Evolutionary conservation across 2,888 invertebrate species (phyloP), one percentile per base, ranked within the genome.

Genomic region (Adela reaumurella): DNA sequence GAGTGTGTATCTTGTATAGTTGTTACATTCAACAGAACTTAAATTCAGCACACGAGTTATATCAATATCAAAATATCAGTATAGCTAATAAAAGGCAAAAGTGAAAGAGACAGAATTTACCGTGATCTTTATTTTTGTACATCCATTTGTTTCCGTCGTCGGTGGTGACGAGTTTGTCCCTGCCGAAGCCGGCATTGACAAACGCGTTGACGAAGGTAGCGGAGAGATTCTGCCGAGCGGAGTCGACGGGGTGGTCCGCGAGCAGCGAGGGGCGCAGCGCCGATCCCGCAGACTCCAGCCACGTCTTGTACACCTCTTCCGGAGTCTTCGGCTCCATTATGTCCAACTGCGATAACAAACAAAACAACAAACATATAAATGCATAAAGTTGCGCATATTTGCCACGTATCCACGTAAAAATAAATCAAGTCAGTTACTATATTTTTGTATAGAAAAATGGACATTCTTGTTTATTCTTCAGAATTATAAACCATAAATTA

Each of bases 251-350:
- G 60, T 89, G 88, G 44, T 86, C 86, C 4, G 88, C 84, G 1
- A 88, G 83, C 45, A 89, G 85, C 0, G 89, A 86, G 0, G 90
- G 87, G 24, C 92, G 81, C 1, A 82, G 65, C 3, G 82, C 82
- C 2, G 82, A 76, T 1, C 83, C 83, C 0, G 87, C 85, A 49
- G 91, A 92, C 71, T 99, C 99, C 53, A 99, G 74, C 84, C 98
- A 97, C 0, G 93, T 91, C 71, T 99, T 99, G 77, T 98, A 99
- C 11, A 99, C 97, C 65, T 98, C 98, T 68, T 99, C 98, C 0
- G 99, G 99, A 1, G 93, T 90, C 78, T 99, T 99, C 0, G 99
- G 96, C 66, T 99, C 98, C 91, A 98, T 92, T 56, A 99, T 97
- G 67, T 99, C 99, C 59, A 99, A 83, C 87, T 90, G 63, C 43